phyloP scores from a whole-genome alignment of 2,113 vertebrate species.

The Phrynosoma blainvillii region DNA sequence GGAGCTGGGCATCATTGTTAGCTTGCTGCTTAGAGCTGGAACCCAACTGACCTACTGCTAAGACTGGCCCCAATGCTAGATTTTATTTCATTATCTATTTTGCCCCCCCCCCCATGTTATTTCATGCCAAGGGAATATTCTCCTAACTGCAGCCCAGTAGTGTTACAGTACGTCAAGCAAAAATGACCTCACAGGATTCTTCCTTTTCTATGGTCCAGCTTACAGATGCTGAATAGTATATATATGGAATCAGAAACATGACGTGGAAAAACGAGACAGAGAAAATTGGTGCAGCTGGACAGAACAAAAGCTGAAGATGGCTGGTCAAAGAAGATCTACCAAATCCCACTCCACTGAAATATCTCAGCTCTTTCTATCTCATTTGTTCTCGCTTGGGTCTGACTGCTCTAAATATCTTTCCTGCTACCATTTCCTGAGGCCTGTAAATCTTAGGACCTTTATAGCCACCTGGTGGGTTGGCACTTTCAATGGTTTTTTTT shows the following conservation, averaged over 20 bases:
- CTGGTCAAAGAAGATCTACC: neutral
- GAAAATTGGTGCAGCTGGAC: neutral
- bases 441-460: neutral
- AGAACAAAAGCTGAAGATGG: neutral
- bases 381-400: neutral
- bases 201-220: neutral
- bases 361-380: neutral
- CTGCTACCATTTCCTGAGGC: neutral
- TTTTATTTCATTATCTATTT: too few species aligned
- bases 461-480: neutral
- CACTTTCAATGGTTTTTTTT: slow-evolving; percentile 2
- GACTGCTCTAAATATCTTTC: neutral
- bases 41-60: too few species aligned
- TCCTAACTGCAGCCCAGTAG: neutral
- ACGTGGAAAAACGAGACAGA: too few species aligned
- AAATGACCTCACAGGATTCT: neutral
- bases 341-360: neutral
- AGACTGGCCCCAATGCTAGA: too few species aligned
- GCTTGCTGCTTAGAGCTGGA: too few species aligned
- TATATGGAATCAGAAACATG: neutral
- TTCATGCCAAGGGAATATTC: neutral
- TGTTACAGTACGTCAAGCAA: neutral
- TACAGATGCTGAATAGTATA: neutral
- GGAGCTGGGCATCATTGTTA: too few species aligned
- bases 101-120: neutral